Conservation (phyloP, 2,888 invertebrate species). For the Lycophotia porphyrea region DNA sequence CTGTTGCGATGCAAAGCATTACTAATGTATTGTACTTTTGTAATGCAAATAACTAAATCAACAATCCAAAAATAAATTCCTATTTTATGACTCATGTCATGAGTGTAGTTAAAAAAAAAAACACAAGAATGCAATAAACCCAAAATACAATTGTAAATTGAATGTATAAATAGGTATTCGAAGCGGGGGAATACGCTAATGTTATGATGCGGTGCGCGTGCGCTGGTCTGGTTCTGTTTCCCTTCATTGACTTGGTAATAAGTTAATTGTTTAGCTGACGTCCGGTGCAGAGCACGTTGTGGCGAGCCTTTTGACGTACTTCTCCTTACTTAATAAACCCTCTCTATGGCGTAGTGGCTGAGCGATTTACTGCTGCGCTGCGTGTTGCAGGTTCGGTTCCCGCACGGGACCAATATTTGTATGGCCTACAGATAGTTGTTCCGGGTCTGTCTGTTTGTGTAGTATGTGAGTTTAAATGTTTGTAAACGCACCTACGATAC, state of each 20-base stretch:
- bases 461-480: background rate
- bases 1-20: constrained; percentile 37
- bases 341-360: background rate
- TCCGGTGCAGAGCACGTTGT: constrained; percentile 67
- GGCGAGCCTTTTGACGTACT: constrained; percentile 34
- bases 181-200: constrained; percentile 47
- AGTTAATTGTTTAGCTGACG: constrained; percentile 78
- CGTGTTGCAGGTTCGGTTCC: background rate
- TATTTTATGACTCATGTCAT: constrained; percentile 65
- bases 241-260: constrained; percentile 87
- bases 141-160: constrained; percentile 52
- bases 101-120: constrained; percentile 38
- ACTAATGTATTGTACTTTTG: constrained; percentile 11
- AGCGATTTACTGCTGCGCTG: background rate
- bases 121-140: constrained; percentile 57
- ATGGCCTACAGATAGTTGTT: background rate
- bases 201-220: constrained; percentile 73
- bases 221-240: constrained; percentile 75
- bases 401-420: background rate
- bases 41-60: constrained; percentile 14
- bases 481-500: background rate
- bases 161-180: constrained; percentile 52
- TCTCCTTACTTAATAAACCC: background rate
- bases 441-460: background rate
- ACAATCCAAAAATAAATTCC: constrained; percentile 53